phyloP scores from a whole-genome alignment of 2,888 invertebrate genomes.

The Melanotus villosus region DNA sequence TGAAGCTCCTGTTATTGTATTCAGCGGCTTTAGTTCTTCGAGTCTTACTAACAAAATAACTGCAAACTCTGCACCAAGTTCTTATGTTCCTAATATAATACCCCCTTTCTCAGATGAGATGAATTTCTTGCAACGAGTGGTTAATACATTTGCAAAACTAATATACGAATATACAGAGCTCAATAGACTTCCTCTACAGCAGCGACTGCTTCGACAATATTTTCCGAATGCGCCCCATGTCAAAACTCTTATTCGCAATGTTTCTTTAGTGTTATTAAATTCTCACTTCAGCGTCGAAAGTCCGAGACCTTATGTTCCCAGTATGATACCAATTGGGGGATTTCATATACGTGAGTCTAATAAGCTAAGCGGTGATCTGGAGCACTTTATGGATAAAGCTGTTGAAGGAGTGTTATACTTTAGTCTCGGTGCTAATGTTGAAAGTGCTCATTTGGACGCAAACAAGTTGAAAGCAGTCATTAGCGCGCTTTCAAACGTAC shows the following conservation, averaged over 20 bases:
- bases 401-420: conserved; percentile 49
- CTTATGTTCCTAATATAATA: conserved; percentile 61
- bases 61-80: conserved; percentile 60
- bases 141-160: conserved; percentile 53
- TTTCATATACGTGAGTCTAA: conserved; percentile 47
- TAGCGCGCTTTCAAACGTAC: conserved; percentile 38
- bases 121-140: conserved; percentile 60
- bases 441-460: conserved; percentile 32
- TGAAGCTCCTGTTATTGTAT: conserved; percentile 61
- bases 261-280: conserved; percentile 52
- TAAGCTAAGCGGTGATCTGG: conserved; percentile 44
- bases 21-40: conserved; percentile 57
- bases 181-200: conserved; percentile 33
- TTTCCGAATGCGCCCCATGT: conserved; percentile 47
- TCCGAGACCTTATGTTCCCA: conserved; percentile 53
- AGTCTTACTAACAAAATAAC: conserved; percentile 54
- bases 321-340: conserved; percentile 55
- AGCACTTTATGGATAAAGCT: conserved; percentile 47
- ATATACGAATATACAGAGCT: not conserved
- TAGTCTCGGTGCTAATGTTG: conserved; percentile 50
- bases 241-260: conserved; percentile 42
- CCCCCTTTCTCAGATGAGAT: conserved; percentile 58
- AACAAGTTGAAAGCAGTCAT: conserved; percentile 37
- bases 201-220: conserved; percentile 48
- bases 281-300: conserved; percentile 50